phyloP scores from a whole-genome alignment of 1,140 invertebrate genomes.

The Magallana angulata region DNA sequence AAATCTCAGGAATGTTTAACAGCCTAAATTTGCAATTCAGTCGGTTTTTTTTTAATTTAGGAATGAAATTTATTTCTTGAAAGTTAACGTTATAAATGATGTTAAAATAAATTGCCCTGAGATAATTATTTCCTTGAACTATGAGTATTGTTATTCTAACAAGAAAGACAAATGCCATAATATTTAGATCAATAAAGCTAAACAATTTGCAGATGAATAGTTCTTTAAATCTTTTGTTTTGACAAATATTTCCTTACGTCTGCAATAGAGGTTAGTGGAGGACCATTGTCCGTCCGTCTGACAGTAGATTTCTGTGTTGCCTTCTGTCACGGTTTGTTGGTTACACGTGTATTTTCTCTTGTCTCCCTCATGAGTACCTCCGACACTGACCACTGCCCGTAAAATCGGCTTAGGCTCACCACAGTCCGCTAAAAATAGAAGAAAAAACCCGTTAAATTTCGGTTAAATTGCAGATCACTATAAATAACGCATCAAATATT shows the following conservation, averaged over 20 bases:
- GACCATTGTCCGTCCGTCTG: conserved; percentile 28
- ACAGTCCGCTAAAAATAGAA: background rate
- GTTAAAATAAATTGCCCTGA: too few relatives aligned
- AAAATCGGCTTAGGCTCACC: background rate
- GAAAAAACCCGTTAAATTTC: background rate
- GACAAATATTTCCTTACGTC: background rate
- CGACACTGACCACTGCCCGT: background rate
- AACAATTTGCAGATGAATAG: too few relatives aligned
- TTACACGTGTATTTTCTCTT: background rate
- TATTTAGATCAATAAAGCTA: too few relatives aligned
- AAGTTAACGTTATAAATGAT: too few relatives aligned
- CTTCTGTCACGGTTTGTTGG: conserved; percentile 13
- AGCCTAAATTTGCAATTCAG: too few relatives aligned
- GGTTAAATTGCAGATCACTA: background rate
- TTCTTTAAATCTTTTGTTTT: too few relatives aligned
- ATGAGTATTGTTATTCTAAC: too few relatives aligned
- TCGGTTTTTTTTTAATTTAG: too few relatives aligned
- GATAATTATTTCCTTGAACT: too few relatives aligned
- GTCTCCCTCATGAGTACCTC: background rate
- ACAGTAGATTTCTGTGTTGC: conserved; percentile 26
- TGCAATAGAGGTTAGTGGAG: conserved; percentile 25
- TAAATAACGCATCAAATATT: background rate
- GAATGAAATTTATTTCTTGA: too few relatives aligned
- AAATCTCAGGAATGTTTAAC: too few relatives aligned
- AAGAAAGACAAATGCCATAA: too few relatives aligned